Conservation (phyloP, 2,797 vertebrate species). For the Falco biarmicus region DNA sequence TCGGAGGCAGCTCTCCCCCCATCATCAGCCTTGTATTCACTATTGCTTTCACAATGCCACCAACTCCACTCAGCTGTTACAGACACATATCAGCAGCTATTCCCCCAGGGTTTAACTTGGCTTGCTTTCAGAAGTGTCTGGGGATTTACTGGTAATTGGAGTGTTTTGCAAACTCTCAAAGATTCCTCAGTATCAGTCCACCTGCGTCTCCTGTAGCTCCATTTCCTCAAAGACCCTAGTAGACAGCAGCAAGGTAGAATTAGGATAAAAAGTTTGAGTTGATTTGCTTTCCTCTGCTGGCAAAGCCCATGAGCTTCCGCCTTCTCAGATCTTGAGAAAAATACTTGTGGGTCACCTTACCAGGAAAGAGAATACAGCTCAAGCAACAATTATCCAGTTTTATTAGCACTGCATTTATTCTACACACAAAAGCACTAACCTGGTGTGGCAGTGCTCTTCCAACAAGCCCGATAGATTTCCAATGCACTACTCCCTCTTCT, state of each 20-base stretch:
- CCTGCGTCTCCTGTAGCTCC: conserved; percentile 18
- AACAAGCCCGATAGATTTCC: background rate
- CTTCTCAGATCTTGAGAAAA: conserved; percentile 29
- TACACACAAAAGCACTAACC: background rate
- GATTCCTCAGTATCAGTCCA: conserved; percentile 48
- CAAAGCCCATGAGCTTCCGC: background rate
- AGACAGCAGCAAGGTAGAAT: conserved; percentile 15
- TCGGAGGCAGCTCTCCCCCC: background rate
- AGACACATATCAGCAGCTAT: conserved; percentile 40
- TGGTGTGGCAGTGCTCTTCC: background rate
- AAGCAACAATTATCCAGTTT: background rate
- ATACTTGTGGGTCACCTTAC: background rate
- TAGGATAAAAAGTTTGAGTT: background rate
- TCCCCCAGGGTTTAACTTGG: conserved; percentile 1
- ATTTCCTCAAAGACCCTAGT: conserved; percentile 4
- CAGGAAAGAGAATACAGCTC: background rate
- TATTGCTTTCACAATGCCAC: background rate
- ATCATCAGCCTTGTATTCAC: background rate
- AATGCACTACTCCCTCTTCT: background rate
- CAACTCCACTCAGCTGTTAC: conserved; percentile 19
- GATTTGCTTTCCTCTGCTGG: conserved; percentile 13
- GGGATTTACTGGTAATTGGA: conserved; percentile 65
- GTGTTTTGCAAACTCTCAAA: conserved; percentile 65
- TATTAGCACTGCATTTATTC: background rate
- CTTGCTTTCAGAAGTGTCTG: conserved; percentile 37